These are phyloP conservation scores for Cygnus buccinator DNA, from an alignment of 2,113 vertebrate species.

Conservation along the genomic window DNA sequence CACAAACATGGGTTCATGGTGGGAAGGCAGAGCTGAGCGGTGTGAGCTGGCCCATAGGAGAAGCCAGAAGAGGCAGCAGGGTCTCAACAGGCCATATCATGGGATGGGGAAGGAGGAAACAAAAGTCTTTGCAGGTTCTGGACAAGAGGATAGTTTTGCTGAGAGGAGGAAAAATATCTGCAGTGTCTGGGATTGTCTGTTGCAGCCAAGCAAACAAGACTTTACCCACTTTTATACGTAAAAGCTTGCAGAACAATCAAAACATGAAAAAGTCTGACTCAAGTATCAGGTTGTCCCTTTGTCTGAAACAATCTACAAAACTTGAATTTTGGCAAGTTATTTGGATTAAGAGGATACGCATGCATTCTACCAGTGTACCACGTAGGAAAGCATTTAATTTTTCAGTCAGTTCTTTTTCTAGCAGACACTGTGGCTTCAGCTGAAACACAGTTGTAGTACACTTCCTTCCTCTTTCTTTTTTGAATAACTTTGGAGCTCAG, in stretches of 20 bases:
- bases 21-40: neutral
- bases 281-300: neutral
- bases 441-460: neutral
- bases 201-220: neutral
- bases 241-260: neutral
- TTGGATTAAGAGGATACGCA: neutral
- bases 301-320: neutral
- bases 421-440: neutral
- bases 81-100: neutral
- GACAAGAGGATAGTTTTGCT: neutral
- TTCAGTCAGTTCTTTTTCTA: neutral
- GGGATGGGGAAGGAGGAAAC: neutral
- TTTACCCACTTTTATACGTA: neutral
- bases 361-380: neutral
- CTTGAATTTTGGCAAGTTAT: neutral
- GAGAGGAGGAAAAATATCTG: neutral
- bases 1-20: accelerated
- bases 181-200: neutral
- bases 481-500: neutral
- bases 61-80: neutral
- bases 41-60: neutral
- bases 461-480: neutral
- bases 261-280: neutral
- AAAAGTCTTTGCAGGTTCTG: neutral
- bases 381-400: neutral